These are phyloP conservation scores for Hemiprocne comata DNA, from an alignment of 2,113 vertebrate genomes.

Conservation along the genomic window DNA sequence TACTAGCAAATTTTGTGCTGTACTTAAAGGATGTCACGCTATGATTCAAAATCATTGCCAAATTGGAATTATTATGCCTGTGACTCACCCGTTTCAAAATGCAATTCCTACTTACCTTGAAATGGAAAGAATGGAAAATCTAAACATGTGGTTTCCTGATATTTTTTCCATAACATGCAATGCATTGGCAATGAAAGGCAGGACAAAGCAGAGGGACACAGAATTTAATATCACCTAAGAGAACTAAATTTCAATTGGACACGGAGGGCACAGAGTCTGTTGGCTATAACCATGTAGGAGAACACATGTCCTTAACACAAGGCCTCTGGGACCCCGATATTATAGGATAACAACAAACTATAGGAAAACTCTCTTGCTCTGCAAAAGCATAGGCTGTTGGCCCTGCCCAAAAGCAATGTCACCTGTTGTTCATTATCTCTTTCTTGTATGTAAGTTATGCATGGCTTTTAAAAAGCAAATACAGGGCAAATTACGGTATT, in stretches of 20 bases:
- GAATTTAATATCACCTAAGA: background rate
- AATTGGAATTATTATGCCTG: background rate
- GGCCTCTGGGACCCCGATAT: background rate
- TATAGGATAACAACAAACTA: background rate
- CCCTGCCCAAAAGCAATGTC: background rate
- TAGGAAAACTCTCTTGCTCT: background rate
- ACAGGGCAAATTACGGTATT: background rate
- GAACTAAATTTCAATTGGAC: background rate
- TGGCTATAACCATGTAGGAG: background rate
- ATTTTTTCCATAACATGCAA: background rate
- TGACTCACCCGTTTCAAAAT: constrained; percentile 37
- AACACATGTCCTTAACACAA: background rate
- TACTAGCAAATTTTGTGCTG: background rate
- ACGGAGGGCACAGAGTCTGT: background rate
- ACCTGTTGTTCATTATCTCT: background rate
- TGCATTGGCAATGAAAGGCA: background rate
- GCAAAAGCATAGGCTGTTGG: background rate
- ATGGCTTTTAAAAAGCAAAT: background rate
- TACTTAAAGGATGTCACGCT: background rate
- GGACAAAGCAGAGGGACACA: background rate
- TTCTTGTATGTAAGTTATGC: background rate
- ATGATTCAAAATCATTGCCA: background rate
- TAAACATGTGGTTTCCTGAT: background rate
- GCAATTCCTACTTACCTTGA: constrained; percentile 21
- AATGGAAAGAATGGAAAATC: constrained; percentile 28